phyloP scores from a whole-genome alignment of 2,888 invertebrate species.

The Temnothorax rugatulus region DNA sequence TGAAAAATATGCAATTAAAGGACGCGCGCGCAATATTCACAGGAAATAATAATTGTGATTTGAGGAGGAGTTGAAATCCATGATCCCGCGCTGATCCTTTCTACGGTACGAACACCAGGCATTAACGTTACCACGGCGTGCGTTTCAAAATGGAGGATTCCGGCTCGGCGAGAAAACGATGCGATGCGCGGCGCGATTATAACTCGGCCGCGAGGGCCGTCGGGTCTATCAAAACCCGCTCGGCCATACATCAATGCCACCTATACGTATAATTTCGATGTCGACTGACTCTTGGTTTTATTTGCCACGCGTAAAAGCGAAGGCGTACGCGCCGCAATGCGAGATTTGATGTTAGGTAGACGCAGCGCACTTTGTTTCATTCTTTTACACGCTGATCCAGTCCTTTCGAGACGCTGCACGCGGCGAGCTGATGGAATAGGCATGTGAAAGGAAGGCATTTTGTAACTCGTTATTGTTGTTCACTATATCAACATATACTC shows the following conservation, averaged over 20 bases:
- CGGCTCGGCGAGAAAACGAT: conserved; percentile 76
- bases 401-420: not conserved
- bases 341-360: conserved; percentile 58
- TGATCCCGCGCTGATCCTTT: conserved; percentile 25
- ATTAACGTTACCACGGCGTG: conserved; percentile 61
- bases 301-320: conserved; percentile 69
- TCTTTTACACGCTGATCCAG: conserved; percentile 34
- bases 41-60: conserved; percentile 33
- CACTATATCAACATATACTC: not conserved
- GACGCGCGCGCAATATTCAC: not conserved
- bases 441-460: conserved; percentile 1
- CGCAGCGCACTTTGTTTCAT: conserved; percentile 30
- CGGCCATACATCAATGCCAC: conserved; percentile 84
- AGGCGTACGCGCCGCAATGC: conserved; percentile 61
- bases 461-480: conserved; percentile 15
- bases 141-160: conserved; percentile 75
- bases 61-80: conserved; percentile 50
- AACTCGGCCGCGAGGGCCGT: conserved; percentile 75
- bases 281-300: conserved; percentile 77
- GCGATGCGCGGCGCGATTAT: conserved; percentile 75
- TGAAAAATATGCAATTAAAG: conserved; percentile 17
- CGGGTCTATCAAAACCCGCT: conserved; percentile 82
- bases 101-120: conserved; percentile 51
- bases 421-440: not conserved
- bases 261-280: conserved; percentile 84